Conservation (phyloP, 1,140 invertebrate species). For the Cotesia vestalis region DNA sequence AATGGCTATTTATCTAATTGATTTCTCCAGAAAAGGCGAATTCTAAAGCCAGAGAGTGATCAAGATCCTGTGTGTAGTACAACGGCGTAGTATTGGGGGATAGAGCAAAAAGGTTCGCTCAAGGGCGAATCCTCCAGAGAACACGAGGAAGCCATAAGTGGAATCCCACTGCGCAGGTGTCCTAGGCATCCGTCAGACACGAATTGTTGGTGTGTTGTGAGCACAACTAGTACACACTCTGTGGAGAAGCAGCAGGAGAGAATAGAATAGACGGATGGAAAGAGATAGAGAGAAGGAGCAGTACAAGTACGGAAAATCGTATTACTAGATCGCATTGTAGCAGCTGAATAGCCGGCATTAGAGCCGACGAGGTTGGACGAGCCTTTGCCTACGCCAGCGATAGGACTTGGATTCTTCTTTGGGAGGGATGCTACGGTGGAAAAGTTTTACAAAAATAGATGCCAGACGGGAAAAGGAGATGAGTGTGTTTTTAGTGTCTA, state of each 20-base stretch:
- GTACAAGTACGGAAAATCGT: conserved; percentile 54
- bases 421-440: too few species aligned
- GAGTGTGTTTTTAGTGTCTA: not conserved
- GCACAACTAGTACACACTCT: not conserved
- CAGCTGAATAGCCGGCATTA: conserved; percentile 62
- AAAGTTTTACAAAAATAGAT: too few species aligned
- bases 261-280: not conserved
- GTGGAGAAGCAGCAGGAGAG: not conserved
- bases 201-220: not conserved
- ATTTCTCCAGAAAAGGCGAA: not conserved
- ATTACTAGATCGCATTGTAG: conserved; percentile 63
- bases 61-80: not conserved
- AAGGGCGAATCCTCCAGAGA: conserved; percentile 23
- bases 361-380: conserved; percentile 59
- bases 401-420: too few species aligned
- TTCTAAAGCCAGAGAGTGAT: not conserved
- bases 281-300: not conserved
- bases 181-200: conserved; percentile 3
- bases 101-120: not conserved
- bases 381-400: conserved; percentile 22
- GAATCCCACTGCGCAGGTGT: conserved; percentile 16
- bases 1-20: conserved; percentile 5
- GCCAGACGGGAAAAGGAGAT: too few species aligned
- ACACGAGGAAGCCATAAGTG: conserved; percentile 24
- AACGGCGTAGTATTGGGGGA: not conserved